phyloP scores from a whole-genome alignment of 2,888 invertebrate species.

The Xanthia icteritia region DNA sequence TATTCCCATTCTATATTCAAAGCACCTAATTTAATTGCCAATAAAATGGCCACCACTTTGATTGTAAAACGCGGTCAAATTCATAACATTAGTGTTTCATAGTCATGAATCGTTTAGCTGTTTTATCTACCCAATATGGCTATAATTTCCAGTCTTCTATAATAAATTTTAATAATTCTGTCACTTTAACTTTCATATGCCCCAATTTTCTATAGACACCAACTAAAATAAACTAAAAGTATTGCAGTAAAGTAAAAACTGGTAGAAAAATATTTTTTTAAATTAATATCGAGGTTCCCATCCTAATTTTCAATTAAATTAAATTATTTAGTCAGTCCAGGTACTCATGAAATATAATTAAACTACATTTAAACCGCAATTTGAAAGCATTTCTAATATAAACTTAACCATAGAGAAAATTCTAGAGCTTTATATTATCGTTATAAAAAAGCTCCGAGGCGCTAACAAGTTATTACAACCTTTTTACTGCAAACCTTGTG shows the following conservation, averaged over 20 bases:
- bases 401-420: constrained; percentile 6
- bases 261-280: neutral
- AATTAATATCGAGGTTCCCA: no score
- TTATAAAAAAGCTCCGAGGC: constrained; percentile 22
- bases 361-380: neutral
- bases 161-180: constrained; percentile 27
- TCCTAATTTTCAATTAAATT: rapidly evolving
- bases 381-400: neutral
- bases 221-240: neutral
- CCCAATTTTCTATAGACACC: neutral
- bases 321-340: neutral
- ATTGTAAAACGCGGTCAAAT: constrained; percentile 47
- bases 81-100: constrained; percentile 37
- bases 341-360: neutral
- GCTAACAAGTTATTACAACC: constrained; percentile 31
- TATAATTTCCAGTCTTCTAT: constrained; percentile 18
- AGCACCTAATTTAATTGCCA: constrained; percentile 54
- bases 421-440: neutral
- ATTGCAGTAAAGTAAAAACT: neutral
- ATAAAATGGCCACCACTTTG: constrained; percentile 41
- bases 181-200: constrained; percentile 9
- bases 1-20: constrained; percentile 49
- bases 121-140: constrained; percentile 17
- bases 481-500: constrained; percentile 60
- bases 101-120: constrained; percentile 39